Base-by-base conservation (phyloP, 2,113 vertebrate genomes). In the Tursiops truncatus region DNA sequence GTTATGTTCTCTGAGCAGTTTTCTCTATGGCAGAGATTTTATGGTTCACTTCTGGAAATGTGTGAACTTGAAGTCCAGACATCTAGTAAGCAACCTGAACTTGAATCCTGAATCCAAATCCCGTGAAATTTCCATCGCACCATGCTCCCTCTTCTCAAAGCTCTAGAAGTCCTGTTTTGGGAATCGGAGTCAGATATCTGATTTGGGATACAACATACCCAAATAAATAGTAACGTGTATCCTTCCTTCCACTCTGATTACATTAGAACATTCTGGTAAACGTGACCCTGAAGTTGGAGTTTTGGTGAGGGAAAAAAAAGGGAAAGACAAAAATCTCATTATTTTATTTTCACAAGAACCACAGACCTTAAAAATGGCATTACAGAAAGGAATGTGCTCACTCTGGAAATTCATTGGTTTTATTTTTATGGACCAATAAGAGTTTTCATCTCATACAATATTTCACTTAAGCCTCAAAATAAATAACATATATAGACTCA, bases 281-380 rank as follows among this genome's bases (percentile, higher is more conserved):
- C 76, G 41, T 65, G 44, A 56, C 20, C 28, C 33, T 92, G 53
- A 62, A 67, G 13, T 36, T 85, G n/a, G 8, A 36, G 12, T 91
- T 97, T 96, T 83, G 38, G 26, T 81, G 44, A 94, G 36, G 3
- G 0, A 6, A 60, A 76, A 76, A 76, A 71, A 77, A 84, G 65
- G 33, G 21, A 89, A 81, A 63, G 56, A 83, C 5, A 67, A 38
- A 58, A 95, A 95, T 96, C 26, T 70, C 65, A 63, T 62, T 62
- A 63, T 71, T 41, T 81, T 53, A 88, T 94, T 94, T 95, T 89
- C 74, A 93, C 38, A 90, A 89, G 91, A 89, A 94, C 21, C 31
- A 92, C 25, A 92, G 36, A 36, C 44, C 68, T 86, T 89, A 82
- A 95, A 95, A 80, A 87, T 84, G 71, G 50, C 20, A 68, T 77